Base-by-base conservation (phyloP, 2,113 vertebrate species). In the Romanogobio albipinnatus region DNA sequence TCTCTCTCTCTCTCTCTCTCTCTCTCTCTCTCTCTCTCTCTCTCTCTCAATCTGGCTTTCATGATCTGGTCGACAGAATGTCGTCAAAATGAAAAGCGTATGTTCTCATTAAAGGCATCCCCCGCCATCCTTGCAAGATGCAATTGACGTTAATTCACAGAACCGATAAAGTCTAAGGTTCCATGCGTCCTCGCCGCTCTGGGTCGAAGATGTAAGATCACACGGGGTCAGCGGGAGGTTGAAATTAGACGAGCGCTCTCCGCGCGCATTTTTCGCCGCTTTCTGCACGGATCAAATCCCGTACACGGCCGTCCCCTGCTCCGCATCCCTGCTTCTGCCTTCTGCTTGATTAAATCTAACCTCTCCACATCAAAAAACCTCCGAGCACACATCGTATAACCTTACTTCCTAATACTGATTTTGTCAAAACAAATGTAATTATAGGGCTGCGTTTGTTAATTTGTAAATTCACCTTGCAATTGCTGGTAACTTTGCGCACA, bases 141-240 rank as follows among this genome's bases (percentile, higher is more conserved):
- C 92, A 92, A 92, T 91, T 90, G 90, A 90, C 89, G 88, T 91
- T 92, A 91, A 93, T 92, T 94, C 90, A 87, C 56, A 88, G 87
- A 88, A 89, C 89, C 51, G 92, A 92, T 90, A 89, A 87, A 90
- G 86, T 82, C 83, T 84, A 74, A 81, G 90, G 92, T 92, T 95
- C 90, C 59, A 84, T 73, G 71, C 26, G 78, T 84, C 80, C 36
- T 68, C 82, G 76, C 64, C 11, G 84, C 89, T 85, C 78, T 89
- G 88, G 91, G 93, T 91, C 91, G 92, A 88, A 93, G 92, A 93
- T 87, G 86, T 88, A 90, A 92, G 91, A 93, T 93, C 93, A 90
- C 86, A 13, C 26, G 88, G 90, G 94, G 94, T 94, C 94, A 94
- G 76, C 17, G 15, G 49, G 89, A 89, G 94, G 93, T 91, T 93